These are phyloP conservation scores for Scolopax mira DNA, from an alignment of 2,113 vertebrate genomes.

Conservation along the genomic window DNA sequence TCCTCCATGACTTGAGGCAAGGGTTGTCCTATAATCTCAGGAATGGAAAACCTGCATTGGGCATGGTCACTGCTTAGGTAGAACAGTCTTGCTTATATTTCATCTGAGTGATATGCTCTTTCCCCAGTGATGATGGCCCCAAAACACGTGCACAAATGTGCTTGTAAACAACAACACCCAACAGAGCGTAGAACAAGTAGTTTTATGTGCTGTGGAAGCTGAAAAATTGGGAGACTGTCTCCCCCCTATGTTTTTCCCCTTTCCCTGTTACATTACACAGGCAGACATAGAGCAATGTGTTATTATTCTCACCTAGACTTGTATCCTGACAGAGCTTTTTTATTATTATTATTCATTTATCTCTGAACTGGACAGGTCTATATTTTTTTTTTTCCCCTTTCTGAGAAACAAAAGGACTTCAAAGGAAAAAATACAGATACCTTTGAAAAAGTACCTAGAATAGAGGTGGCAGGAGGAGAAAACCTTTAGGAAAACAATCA, in stretches of 20 bases:
- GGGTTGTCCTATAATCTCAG: neutral
- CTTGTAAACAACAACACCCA: neutral
- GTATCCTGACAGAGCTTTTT: neutral
- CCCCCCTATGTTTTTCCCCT: neutral
- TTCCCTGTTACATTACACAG: neutral
- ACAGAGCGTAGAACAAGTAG: neutral
- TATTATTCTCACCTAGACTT: neutral
- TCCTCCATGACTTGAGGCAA: neutral
- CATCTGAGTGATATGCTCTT: neutral
- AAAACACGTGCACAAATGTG: neutral
- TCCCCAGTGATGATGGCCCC: neutral
- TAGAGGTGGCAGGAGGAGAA: neutral
- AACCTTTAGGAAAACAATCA: neutral
- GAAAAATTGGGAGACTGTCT: neutral
- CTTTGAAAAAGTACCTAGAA: neutral
- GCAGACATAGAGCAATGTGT: neutral
- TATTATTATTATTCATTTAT: neutral
- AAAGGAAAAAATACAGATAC: neutral
- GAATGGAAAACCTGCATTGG: neutral
- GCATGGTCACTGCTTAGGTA: accelerated
- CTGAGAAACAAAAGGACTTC: neutral
- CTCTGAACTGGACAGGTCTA: neutral
- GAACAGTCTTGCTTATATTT: neutral
- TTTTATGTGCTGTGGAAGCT: neutral
- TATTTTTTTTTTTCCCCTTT: neutral